Evolutionary conservation across 2,113 vertebrate species (phyloP), one percentile per base, ranked within the genome.

Genomic region (Poecile atricapillus): DNA sequence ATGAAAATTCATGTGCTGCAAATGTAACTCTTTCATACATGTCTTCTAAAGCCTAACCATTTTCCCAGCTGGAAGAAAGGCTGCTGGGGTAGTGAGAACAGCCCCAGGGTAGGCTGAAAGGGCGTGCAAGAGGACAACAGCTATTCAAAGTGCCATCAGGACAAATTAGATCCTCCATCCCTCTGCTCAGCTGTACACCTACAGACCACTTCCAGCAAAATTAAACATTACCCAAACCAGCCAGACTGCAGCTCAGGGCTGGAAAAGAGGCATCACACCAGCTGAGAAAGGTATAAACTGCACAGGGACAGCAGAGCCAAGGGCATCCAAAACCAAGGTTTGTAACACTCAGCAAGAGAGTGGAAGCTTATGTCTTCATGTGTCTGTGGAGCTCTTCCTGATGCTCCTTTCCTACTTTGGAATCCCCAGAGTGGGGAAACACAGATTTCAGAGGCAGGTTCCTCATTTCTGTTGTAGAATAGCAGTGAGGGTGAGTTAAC

Each of bases 231-330:
- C 35, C 24, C 41, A 82, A 92, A 68, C 14, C 52, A 71, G 58
- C 7, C 31, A 82, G 74, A 68, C 55, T 74, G 64, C 49, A 73
- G 10, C 41, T 65, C 4, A 1, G 17, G 58, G 62, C 64, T 52
- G 53, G 44, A 49, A 64, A 89, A 78, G n/a, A 44, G 71, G 12
- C 64, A 52, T 59, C 55, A 25, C 21, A 19, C 4, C 35, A 52
- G 33, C 0, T 49, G 81, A 47, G 35, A 86, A 87, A 31, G 59
- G 22, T 22, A 56, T 33, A 91, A 92, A 73, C 28, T 19, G 14
- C 56, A 49, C 1, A 1, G 64, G 84, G 55, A 59, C 43, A 70
- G 55, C 0, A 0, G 55, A 76, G 62, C 20, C 70, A 49, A 53
- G 55, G 73, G 52, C 63, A 49, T 21, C 67, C 23, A 2, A 84